phyloP scores from a whole-genome alignment of 2,888 invertebrate species.

The Orthosia cruda region DNA sequence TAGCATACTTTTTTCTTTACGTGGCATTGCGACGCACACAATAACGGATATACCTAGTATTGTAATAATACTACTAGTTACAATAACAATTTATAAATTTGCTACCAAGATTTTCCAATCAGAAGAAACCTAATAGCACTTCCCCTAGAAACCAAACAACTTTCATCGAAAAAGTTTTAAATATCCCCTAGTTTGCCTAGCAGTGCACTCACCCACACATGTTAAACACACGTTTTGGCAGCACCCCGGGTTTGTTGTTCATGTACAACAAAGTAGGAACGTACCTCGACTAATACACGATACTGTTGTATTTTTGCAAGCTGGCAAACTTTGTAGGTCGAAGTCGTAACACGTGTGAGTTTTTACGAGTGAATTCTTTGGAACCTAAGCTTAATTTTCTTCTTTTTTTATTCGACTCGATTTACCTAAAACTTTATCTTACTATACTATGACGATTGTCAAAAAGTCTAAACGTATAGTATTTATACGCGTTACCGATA shows the following conservation, averaged over 20 bases:
- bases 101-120: not conserved
- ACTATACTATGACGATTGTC: too few relatives aligned
- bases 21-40: too few relatives aligned
- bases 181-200: slow-evolving; percentile 9
- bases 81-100: not conserved
- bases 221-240: slow-evolving; percentile 42
- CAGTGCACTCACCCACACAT: slow-evolving; percentile 1
- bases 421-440: too few relatives aligned
- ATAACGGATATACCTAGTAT: not conserved
- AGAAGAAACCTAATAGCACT: not conserved
- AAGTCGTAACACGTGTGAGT: slow-evolving; percentile 35
- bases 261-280: slow-evolving; percentile 13
- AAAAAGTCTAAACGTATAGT: too few relatives aligned
- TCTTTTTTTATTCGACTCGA: too few relatives aligned
- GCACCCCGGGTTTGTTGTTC: slow-evolving; percentile 21
- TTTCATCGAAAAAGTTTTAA: slow-evolving; percentile 15
- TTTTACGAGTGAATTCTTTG: slow-evolving; percentile 15
- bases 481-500: too few relatives aligned
- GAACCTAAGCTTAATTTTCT: not conserved
- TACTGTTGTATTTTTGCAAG: slow-evolving; percentile 37
- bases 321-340: slow-evolving; percentile 27
- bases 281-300: not conserved
- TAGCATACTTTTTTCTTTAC: too few relatives aligned
- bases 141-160: not conserved
- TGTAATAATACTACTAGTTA: not conserved